These are phyloP conservation scores for Rhabdomys dilectus DNA, from an alignment of 2,113 vertebrate genomes.

Conservation along the genomic window DNA sequence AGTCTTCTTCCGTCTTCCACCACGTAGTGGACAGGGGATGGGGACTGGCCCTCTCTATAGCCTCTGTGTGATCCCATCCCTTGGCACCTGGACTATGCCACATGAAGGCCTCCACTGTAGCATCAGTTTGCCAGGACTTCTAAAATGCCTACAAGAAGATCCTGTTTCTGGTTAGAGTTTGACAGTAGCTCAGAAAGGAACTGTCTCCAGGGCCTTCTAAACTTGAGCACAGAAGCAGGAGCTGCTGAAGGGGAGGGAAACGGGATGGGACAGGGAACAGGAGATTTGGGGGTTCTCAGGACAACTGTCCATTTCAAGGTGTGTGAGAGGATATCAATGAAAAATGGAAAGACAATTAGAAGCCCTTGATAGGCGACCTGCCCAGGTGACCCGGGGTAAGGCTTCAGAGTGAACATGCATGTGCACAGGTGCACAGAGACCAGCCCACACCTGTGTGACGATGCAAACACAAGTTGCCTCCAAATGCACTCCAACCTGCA, in stretches of 20 bases:
- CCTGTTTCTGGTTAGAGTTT: not conserved
- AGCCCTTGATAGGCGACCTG: not conserved
- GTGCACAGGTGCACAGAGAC: not conserved
- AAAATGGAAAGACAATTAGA: not conserved
- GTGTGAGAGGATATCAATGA: constrained; percentile 27
- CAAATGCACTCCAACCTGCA: not conserved
- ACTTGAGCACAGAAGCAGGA: not conserved
- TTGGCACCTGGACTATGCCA: not conserved
- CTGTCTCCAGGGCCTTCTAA: not conserved
- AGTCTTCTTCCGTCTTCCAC: not conserved
- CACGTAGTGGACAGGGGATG: rapidly evolving
- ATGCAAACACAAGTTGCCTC: not conserved
- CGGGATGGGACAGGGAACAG: not conserved
- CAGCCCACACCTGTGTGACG: rapidly evolving
- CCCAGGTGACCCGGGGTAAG: not conserved
- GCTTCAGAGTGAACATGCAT: not conserved
- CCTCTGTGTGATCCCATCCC: not conserved
- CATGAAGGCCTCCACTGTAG: not conserved
- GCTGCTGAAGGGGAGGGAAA: not conserved
- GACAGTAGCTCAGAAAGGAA: no score
- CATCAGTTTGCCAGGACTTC: not conserved
- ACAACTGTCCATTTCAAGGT: not conserved
- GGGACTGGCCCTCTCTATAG: no score
- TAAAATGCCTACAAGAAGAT: not conserved
- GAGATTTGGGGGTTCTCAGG: not conserved